phyloP scores from a whole-genome alignment of 2,888 invertebrate species.

The Cryptophagus acutangulus region DNA sequence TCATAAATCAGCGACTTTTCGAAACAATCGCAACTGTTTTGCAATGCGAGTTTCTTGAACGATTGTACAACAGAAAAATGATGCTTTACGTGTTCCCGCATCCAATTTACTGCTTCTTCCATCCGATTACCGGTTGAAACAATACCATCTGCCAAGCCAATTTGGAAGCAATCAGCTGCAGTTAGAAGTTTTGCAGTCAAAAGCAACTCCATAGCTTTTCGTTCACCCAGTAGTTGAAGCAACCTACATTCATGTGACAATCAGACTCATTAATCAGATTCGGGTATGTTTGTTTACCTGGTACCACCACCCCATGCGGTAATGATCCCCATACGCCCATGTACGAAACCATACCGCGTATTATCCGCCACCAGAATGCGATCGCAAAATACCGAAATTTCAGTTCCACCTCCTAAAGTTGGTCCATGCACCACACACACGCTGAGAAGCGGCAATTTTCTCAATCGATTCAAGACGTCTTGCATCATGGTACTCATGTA shows the following conservation, averaged over 20 bases:
- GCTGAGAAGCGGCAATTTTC: constrained; percentile 34
- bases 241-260: constrained; percentile 29
- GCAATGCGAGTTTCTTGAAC: constrained; percentile 29
- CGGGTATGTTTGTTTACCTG: constrained; percentile 26
- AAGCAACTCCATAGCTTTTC: constrained; percentile 36
- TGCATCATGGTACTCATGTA: constrained; percentile 38
- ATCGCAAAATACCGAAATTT: constrained; percentile 37
- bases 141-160: constrained; percentile 34
- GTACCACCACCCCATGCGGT: constrained; percentile 42
- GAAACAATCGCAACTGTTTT: constrained; percentile 15
- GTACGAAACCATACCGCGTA: constrained; percentile 39
- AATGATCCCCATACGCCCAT: constrained; percentile 40
- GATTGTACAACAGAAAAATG: constrained; percentile 30
- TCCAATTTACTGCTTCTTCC: constrained; percentile 32
- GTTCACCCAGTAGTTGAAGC: constrained; percentile 32
- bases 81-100: constrained; percentile 29
- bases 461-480: constrained; percentile 30
- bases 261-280: not conserved
- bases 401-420: constrained; percentile 39
- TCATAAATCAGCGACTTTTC: constrained; percentile 29
- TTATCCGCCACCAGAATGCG: constrained; percentile 35
- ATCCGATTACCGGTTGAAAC: constrained; percentile 23
- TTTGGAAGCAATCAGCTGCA: constrained; percentile 34
- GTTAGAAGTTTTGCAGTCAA: constrained; percentile 33
- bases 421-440: constrained; percentile 36